Conservation (phyloP, 2,888 invertebrate genomes). For the Agelastica alni region DNA sequence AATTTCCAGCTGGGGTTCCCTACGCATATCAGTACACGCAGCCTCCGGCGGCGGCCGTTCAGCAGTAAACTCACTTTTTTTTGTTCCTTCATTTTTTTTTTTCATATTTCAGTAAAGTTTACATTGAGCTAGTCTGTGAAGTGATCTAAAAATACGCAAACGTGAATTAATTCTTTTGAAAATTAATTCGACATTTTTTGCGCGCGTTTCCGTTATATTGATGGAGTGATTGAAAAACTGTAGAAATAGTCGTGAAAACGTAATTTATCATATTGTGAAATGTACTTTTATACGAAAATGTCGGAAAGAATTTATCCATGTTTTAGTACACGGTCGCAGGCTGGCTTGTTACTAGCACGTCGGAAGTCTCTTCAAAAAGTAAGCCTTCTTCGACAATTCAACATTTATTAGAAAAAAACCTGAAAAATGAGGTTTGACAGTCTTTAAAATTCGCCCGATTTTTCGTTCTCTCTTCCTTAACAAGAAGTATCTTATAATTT, state of each 20-base stretch:
- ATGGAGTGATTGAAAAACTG: too few relatives aligned
- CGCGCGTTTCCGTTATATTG: too few relatives aligned
- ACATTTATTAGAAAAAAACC: too few relatives aligned
- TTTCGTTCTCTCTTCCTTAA: too few relatives aligned
- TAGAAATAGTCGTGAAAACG: too few relatives aligned
- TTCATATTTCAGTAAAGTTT: conserved; percentile 13
- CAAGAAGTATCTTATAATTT: too few relatives aligned
- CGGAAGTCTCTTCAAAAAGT: conserved; percentile 17
- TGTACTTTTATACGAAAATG: too few relatives aligned
- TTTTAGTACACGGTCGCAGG: not conserved
- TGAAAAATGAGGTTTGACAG: too few relatives aligned
- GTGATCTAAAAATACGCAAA: not conserved
- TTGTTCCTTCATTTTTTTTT: conserved; percentile 18
- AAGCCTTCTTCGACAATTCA: too few relatives aligned
- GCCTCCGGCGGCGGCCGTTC: conserved; percentile 69
- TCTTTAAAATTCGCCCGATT: too few relatives aligned
- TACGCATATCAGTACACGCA: conserved; percentile 66
- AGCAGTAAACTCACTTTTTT: conserved; percentile 64
- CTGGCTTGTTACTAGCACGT: conserved; percentile 13
- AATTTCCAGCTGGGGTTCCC: conserved; percentile 70
- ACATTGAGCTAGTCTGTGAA: conserved; percentile 4
- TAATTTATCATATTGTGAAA: too few relatives aligned
- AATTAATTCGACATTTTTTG: not conserved
- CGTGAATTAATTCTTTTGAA: conserved; percentile 3
- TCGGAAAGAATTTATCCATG: conserved; percentile 1